Percentiles rank a stretch among this genome's conserved stretches.
Evolutionary conservation across 2,888 invertebrate species (phyloP).

Genomic region (Morpho helenor): DNA sequence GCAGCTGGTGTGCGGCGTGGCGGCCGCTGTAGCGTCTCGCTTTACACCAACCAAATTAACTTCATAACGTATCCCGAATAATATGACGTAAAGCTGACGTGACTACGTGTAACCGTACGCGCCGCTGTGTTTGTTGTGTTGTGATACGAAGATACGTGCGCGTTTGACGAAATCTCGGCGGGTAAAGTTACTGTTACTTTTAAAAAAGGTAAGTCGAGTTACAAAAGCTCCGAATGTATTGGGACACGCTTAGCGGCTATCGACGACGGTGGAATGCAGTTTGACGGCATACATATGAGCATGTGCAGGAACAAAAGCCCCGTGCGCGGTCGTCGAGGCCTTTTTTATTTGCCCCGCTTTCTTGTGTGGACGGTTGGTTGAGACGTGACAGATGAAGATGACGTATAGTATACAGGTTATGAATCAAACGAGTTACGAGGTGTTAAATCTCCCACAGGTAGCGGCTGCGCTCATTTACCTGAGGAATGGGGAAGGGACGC

Average conservation of each 20-base stretch:
- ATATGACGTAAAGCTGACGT: slow-evolving; percentile 60
- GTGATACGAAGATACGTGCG: slow-evolving; percentile 49
- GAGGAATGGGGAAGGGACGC: slow-evolving; percentile 57
- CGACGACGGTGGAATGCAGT: slow-evolving; percentile 75
- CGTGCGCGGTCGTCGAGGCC: slow-evolving; percentile 68
- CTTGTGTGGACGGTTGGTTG: slow-evolving; percentile 39
- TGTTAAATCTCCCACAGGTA: slow-evolving; percentile 59
- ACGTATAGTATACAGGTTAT: slow-evolving; percentile 33
- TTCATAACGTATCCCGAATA: slow-evolving; percentile 47
- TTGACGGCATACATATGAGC: slow-evolving; percentile 70
- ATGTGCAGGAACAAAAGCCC: slow-evolving; percentile 76
- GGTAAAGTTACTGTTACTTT: slow-evolving; percentile 72
- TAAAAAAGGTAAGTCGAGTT: slow-evolving; percentile 74
- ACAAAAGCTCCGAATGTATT: slow-evolving; percentile 69
- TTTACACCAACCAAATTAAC: slow-evolving; percentile 53
- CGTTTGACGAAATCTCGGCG: slow-evolving; percentile 51
- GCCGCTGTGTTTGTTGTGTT: slow-evolving; percentile 59
- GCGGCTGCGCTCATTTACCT: slow-evolving; percentile 61
- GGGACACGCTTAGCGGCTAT: slow-evolving; percentile 72
- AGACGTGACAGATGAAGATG: slow-evolving; percentile 35
- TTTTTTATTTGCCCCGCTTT: slow-evolving; percentile 63
- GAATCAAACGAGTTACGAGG: slow-evolving; percentile 41
- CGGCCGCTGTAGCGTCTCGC: slow-evolving; percentile 58
- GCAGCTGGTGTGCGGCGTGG: slow-evolving; percentile 66
- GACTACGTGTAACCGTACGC: slow-evolving; percentile 45